These are phyloP conservation scores for Buathra laborator DNA, from an alignment of 2,888 invertebrate species.

Conservation along the genomic window DNA sequence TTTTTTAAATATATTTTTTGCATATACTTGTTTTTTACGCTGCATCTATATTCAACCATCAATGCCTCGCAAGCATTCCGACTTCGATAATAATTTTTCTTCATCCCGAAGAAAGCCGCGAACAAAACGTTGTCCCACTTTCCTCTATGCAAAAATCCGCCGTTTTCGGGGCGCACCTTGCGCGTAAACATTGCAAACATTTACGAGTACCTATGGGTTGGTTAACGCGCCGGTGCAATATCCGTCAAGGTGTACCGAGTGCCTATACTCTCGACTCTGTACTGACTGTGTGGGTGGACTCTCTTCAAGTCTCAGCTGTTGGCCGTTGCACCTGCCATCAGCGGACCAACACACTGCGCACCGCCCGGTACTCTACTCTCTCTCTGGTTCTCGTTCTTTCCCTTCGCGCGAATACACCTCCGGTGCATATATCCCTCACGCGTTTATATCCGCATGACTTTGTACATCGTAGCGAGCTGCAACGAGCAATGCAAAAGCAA, in stretches of 20 bases:
- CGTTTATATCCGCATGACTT: conserved; percentile 54
- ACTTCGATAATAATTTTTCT: neutral
- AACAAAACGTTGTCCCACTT: conserved; percentile 10
- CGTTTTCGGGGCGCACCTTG: conserved; percentile 38
- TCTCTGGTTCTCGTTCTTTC: conserved; percentile 41
- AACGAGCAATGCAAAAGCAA: conserved; percentile 20
- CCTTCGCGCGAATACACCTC: conserved; percentile 39
- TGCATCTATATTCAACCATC: neutral
- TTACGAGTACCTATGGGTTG: conserved; percentile 5
- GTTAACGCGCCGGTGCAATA: conserved; percentile 52
- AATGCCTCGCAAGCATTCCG: too few species aligned
- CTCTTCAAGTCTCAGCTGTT: conserved; percentile 78
- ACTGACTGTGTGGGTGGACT: conserved; percentile 78
- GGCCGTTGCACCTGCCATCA: conserved; percentile 76
- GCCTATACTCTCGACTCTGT: conserved; percentile 59
- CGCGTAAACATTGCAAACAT: conserved; percentile 26
- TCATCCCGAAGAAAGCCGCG: neutral
- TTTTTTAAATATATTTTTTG: too few species aligned
- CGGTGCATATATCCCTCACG: conserved; percentile 35
- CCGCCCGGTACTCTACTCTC: conserved; percentile 21
- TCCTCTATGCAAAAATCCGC: neutral
- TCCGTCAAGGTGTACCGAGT: conserved; percentile 55
- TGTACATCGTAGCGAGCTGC: conserved; percentile 23
- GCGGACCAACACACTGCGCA: conserved; percentile 56
- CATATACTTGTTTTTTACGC: too few species aligned